Evolutionary conservation across 2,888 invertebrate genomes (phyloP), one percentile per base, ranked within the genome.

Genomic region (Drosophila ustulata): DNA sequence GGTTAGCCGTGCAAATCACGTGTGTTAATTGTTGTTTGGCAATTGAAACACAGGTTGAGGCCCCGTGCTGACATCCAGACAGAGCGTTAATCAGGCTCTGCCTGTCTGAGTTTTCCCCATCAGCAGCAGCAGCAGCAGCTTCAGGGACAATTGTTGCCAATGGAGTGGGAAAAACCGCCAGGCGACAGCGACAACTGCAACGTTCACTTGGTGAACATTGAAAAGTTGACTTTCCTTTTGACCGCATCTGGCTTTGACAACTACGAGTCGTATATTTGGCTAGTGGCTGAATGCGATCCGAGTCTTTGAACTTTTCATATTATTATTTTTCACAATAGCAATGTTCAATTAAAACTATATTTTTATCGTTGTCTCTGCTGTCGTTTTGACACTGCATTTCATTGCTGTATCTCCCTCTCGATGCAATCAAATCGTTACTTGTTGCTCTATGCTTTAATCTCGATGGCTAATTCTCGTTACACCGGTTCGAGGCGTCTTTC

Each of bases 181-280:
- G 64, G 63, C 66, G 65, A 37, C 37, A 65, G 18, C 18, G 18
- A 18, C 18, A 18, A 18, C 18, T 1, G 18, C 65, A 45, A 68
- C 80, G 64, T 69, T 82, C 79, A 70, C 71, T 66, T 57, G 26
- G 39, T 1, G 39, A 13, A 13, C 39, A 18, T 56, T 46, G 52
- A 59, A 72, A 78, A 83, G 70, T 65, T 84, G 81, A 83, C 83
- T 84, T 84, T 84, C 83, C 81, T 79, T 84, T 86, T 79, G 83
- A 86, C 83, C 81, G 81, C 77, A 79, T 81, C 79, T 62, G 58
- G 81, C 61, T 71, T 61, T 55, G 34, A 53, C 53, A 34, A 37
- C 37, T 57, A 11, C 37, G 11, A 37, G 37, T 11, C 18, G 63
- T 58, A 68, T 47, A 59, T 64, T 75, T 82, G 74, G 72, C 66